Evolutionary conservation across 53 echinoderm and acorn worm genomes (phyloP).

Genomic region (Hippasteria phrygiana): DNA sequence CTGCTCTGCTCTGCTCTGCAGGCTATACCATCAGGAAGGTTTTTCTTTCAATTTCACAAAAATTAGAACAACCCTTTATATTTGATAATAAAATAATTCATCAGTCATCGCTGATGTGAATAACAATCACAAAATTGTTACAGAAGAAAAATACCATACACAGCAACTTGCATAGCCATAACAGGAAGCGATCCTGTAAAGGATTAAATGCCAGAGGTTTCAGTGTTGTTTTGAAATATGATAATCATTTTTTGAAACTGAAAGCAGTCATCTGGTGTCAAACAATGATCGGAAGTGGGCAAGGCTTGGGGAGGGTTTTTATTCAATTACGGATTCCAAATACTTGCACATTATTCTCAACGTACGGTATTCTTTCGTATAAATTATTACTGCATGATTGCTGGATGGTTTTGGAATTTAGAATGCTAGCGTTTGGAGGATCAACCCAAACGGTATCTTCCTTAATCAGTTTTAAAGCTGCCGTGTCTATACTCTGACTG

Average conservation of each 20-base stretch:
- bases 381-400: background rate
- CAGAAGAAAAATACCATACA: too few species aligned
- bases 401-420: too few species aligned
- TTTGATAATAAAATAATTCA: too few species aligned
- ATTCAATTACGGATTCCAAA: background rate
- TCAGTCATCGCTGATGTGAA: too few species aligned
- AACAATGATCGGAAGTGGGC: slow-evolving; percentile 53
- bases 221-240: slow-evolving; percentile 9
- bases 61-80: too few species aligned
- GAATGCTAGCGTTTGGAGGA: too few species aligned
- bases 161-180: slow-evolving; percentile 19
- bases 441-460: too few species aligned
- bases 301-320: background rate
- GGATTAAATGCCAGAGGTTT: background rate
- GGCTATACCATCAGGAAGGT: too few species aligned
- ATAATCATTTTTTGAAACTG: slow-evolving; percentile 32
- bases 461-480: too few species aligned
- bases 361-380: background rate
- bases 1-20: too few species aligned
- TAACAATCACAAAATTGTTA: background rate
- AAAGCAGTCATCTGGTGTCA: slow-evolving; percentile 10
- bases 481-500: too few species aligned
- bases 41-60: too few species aligned
- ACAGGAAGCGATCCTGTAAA: slow-evolving; percentile 19
- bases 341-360: background rate